Evolutionary conservation across 1,140 invertebrate species (phyloP), one percentile per base, ranked within the genome.

Genomic region (Eupeodes corollae): DNA sequence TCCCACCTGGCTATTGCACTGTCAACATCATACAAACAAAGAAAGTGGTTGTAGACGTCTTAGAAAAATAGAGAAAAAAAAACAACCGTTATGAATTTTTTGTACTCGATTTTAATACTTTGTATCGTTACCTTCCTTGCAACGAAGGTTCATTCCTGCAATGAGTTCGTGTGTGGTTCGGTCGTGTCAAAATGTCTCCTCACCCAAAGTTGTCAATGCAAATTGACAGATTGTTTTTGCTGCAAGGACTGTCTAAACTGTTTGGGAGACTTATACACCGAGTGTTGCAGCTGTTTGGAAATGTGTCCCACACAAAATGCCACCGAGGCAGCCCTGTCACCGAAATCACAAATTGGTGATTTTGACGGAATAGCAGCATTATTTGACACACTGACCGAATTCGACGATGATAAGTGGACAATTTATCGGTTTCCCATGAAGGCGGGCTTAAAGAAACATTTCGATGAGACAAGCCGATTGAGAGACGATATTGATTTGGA

Each of bases 111-210:
- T 26, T 26, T 8, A 8, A 8, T 26, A 26, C 8, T 26, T 26
- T 8, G 21, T 26, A 5, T 26, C 21, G 21, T 26, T 26, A 26
- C 21, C 21, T 26, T n/a, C n/a, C n/a, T n/a, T n/a, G n/a, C n/a
- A n/a, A n/a, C n/a, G n/a, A n/a, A n/a, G n/a, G n/a, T n/a, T n/a
- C n/a, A n/a, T n/a, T n/a, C 21, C 2, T 66, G 63, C 51, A 66
- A 66, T 42, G 63, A 66, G 41, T 58, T 61, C 33, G 62, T 66
- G 41, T 66, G 63, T 40, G 63, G 63, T 11, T 91, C 88, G 61
- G 84, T 94, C 18, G 93, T 96, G 5, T 94, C 90, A 63, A 96
- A 95, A 72, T 97, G 92, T 63, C 85, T 95, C 77, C 74, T 97
- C 33, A 94, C 91, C 3, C 88, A 94, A 63, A 89, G 88, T 16